Base-by-base conservation (phyloP, 2,113 vertebrate species). In the Sinocyclocheilus grahami region DNA sequence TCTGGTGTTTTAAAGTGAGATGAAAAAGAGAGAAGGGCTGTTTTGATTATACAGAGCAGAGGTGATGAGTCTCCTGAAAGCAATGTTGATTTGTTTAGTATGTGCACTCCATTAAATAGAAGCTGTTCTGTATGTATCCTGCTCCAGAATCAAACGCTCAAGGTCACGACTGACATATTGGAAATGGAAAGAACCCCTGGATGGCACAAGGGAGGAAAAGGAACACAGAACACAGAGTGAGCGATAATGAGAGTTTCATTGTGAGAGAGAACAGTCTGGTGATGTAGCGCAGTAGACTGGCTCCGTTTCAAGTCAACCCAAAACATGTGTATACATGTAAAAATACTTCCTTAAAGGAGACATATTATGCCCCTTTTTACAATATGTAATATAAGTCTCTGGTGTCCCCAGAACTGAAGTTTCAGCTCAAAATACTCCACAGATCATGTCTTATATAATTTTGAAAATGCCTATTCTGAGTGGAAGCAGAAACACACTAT, bases 41-140 rank as follows among this genome's bases (percentile, higher is more conserved):
- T 46, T 81, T 27, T 20, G 7, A 62, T 46, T 24, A 63, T 14
- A 42, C 22, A 46, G 39, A 42, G n/a, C 14, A 24, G 79, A 65
- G 39, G 79, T 65, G 79, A 65, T 27, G 37, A 67, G n/a, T 65
- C 62, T 81, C n/a, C 37, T 63, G 60, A 27, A 63, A 46, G 78
- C 9, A 1, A 67, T 30, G 60, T 18, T 42, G 78, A 63, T 80
- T 27, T 76, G 74, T 76, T 51, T 76, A 16, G n/a, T 76, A 8
- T 75, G 78, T 80, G 55, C 12, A 16, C 22, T 42, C 5, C 42
- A 51, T 51, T 76, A 27, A 48, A 14, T 24, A 16, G 55, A 60
- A 80, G 30, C 24, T 24, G 55, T 8, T 63, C 55, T 80, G 58
- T 63, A 24, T 63, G 30, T 58, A 5, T 24, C 18, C 78, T 42